A percentile compares a stretch with the other conserved stretches of the same genome.
phyloP scores from a whole-genome alignment of 2,797 vertebrate genomes.

The Gallinago solitaria region DNA sequence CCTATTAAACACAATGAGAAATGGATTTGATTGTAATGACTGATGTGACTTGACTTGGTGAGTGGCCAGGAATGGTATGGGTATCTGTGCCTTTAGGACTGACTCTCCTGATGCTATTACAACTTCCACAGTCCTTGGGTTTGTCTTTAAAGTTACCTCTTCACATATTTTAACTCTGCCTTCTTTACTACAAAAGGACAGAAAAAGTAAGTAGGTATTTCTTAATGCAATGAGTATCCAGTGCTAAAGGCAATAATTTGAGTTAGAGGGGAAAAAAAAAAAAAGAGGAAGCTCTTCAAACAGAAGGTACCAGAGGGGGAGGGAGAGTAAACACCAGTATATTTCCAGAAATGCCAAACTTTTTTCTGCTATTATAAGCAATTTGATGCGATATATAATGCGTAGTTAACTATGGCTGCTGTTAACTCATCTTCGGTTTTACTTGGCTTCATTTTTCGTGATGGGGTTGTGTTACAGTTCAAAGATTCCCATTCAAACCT shows the following conservation, averaged over 20 bases:
- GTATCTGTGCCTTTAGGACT: not conserved
- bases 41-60: not conserved
- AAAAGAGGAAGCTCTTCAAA: not conserved
- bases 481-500: not conserved
- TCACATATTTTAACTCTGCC: not conserved
- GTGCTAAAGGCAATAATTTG: not conserved
- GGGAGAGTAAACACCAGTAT: not conserved
- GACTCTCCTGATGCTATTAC: not conserved
- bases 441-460: not conserved
- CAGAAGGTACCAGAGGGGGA: not conserved
- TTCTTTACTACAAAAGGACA: not conserved
- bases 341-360: not conserved
- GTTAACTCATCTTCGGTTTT: not conserved
- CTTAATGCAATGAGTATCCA: not conserved
- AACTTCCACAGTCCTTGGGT: not conserved
- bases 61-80: not conserved
- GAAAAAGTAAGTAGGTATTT: not conserved
- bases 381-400: not conserved
- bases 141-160: not conserved
- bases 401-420: not conserved
- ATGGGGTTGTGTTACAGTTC: not conserved
- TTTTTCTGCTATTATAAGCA: not conserved
- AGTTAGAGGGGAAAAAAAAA: not conserved
- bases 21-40: not conserved
- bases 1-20: constrained; percentile 52